Conservation (phyloP, 2,797 vertebrate genomes). For the Masticophis lateralis region DNA sequence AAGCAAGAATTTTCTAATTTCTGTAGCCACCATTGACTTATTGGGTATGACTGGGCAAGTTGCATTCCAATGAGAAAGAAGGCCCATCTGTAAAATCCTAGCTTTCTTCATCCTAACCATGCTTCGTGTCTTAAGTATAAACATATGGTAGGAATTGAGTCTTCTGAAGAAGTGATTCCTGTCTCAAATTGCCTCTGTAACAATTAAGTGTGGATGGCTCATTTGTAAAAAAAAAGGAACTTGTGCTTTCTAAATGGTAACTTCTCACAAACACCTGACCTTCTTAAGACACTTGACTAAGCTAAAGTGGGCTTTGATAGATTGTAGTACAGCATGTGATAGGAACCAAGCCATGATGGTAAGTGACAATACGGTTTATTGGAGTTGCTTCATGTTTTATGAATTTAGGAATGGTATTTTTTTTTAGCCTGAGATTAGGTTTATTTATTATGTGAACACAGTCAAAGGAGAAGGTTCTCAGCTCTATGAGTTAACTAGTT, state of each 20-base stretch:
- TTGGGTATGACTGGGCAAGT: background rate
- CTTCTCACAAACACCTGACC: background rate
- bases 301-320: background rate
- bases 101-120: background rate
- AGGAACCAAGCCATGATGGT: background rate
- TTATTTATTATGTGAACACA: background rate
- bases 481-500: background rate
- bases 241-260: background rate
- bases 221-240: background rate
- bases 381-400: background rate
- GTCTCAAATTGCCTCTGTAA: constrained; percentile 2
- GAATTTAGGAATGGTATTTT: background rate
- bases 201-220: background rate
- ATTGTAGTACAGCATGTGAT: background rate
- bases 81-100: background rate
- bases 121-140: constrained; percentile 22
- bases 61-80: background rate
- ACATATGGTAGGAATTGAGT: background rate
- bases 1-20: constrained; percentile 6
- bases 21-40: background rate
- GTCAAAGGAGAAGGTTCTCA: background rate
- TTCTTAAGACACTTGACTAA: background rate
- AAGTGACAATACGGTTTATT: background rate
- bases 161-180: background rate
- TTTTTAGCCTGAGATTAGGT: background rate